phyloP scores from a whole-genome alignment of 1,140 invertebrate species.

The Sinella curviseta region DNA sequence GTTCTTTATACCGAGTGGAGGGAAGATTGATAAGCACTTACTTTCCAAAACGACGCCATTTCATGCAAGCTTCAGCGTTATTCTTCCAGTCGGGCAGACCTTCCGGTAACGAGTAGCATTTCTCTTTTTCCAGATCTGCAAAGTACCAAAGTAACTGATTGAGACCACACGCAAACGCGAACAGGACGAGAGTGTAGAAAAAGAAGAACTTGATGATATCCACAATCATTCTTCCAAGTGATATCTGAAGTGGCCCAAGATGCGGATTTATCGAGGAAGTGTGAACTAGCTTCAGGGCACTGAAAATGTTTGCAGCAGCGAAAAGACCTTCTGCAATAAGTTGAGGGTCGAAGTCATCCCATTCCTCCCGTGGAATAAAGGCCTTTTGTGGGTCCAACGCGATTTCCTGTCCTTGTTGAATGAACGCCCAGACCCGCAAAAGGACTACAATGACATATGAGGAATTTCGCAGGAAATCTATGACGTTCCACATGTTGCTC shows the following conservation, averaged over 20 bases:
- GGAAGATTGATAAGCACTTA: conserved; percentile 45
- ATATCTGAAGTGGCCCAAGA: conserved; percentile 82
- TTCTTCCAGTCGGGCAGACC: conserved; percentile 67
- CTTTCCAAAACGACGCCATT: conserved; percentile 72
- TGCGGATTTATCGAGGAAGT: conserved; percentile 89
- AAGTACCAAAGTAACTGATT: conserved; percentile 91
- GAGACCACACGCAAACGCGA: conserved; percentile 79
- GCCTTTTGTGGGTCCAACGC: conserved; percentile 64
- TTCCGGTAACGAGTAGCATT: conserved; percentile 67
- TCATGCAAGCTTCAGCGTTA: conserved; percentile 69
- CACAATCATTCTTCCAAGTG: conserved; percentile 78
- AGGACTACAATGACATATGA: conserved; percentile 78
- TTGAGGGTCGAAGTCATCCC: conserved; percentile 91
- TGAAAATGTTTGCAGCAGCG: conserved; percentile 92
- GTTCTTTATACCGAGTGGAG: background rate
- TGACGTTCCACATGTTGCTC: conserved; percentile 92
- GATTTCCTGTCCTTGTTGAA: conserved; percentile 72
- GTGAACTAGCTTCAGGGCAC: conserved; percentile 82
- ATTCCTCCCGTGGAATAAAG: conserved; percentile 76
- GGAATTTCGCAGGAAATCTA: conserved; percentile 86
- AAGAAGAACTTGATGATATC: conserved; percentile 87
- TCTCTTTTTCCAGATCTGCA: conserved; percentile 73
- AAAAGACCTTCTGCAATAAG: conserved; percentile 91
- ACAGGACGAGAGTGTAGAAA: conserved; percentile 78
- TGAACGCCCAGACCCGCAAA: conserved; percentile 73